Conservation (phyloP, 2,797 vertebrate genomes). For the Myiotriccus ornatus region DNA sequence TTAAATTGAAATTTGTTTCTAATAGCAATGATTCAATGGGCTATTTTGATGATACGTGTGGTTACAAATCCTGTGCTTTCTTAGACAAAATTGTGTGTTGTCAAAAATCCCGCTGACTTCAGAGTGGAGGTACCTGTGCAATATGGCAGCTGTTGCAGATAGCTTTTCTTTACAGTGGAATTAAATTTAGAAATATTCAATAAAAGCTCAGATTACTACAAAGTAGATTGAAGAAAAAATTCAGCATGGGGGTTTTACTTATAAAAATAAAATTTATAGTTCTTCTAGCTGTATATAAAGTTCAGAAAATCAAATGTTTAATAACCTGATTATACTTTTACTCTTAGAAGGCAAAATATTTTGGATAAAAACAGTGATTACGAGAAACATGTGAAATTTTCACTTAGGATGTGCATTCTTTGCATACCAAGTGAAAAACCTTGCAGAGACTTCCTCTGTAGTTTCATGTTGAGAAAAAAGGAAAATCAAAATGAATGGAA, state of each 20-base stretch:
- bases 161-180: neutral
- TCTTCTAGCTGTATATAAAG: neutral
- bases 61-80: neutral
- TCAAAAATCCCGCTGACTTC: neutral
- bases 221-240: neutral
- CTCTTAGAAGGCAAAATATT: neutral
- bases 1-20: neutral
- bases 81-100: neutral
- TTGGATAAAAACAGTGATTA: neutral
- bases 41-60: neutral
- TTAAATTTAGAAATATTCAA: neutral
- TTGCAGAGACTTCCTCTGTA: neutral
- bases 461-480: neutral
- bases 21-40: neutral
- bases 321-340: neutral
- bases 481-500: neutral
- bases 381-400: neutral
- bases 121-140: neutral
- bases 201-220: neutral
- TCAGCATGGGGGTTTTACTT: neutral
- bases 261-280: neutral
- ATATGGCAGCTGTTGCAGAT: neutral
- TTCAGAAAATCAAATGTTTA: neutral
- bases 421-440: neutral
- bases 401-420: neutral